Evolutionary conservation across 2,113 vertebrate species (phyloP), one percentile per base, ranked within the genome.

Genomic region (Colius striatus): DNA sequence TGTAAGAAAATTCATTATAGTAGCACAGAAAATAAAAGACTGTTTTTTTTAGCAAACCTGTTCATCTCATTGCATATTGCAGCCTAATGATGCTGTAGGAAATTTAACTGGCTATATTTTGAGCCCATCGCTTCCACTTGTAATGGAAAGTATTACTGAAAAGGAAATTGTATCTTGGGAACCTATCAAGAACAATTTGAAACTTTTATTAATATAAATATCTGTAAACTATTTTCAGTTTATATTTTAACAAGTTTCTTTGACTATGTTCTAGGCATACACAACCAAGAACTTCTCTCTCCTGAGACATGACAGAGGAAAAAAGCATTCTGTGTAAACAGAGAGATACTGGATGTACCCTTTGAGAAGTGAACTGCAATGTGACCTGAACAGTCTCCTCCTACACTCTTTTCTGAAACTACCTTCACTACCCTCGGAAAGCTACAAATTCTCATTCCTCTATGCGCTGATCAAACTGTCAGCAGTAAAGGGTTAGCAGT

Each of bases 1-100:
- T 71, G 34, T 54, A 92, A 95, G 76, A 70, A 92, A 84, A 85
- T 53, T 58, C 57, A 92, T 92, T 95, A 60, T 50, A 95, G 48
- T 55, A 79, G 38, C 57, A 77, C 2, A 80, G 63, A 89, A 92
- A 90, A 92, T 25, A 75, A 80, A 89, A 66, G 43, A n/a, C 73
- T 66, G 60, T 5, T 58, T 93, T 41, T 41, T 78, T 71, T 27
- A 62, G 47, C 41, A 86, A 74, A 47, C 26, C 18, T 60, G 41
- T 36, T 87, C 11, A 48, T 54, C 75, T 45, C 26, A 43, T 11
- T 84, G 84, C 60, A 34, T 36, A 34, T 9, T 73, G 45, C 45
- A 87, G 53, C 18, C 50, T 81, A 88, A 91, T 38, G 73, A 90
- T 60, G 45, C 61, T 36, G 20, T n/a, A 79, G 26, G 60, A 51